Base-by-base conservation (phyloP, 2,113 vertebrate species). In the Gallinago paraguaiae region DNA sequence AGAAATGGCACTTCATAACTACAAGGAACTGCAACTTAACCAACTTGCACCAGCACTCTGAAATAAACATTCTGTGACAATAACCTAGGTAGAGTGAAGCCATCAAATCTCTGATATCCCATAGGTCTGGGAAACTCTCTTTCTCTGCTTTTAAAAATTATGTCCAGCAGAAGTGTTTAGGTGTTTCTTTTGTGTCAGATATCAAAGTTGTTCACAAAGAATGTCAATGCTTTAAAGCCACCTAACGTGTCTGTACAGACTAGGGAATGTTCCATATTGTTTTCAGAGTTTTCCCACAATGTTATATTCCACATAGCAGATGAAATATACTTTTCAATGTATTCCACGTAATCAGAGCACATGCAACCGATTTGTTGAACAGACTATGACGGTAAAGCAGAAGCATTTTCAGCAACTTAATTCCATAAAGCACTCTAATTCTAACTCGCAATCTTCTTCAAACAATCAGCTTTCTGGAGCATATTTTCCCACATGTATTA, bases 361-460 rank as follows among this genome's bases (percentile, higher is more conserved):
- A 2, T 17, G 12, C 10, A 69, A 53, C 13, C 18, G 69, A 89
- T 63, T 81, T 70, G 13, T n/a, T 70, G 41, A 70, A 57, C 17
- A 67, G 68, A 50, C 70, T 46, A 81, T 0, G 0, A 84, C 61
- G 22, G 18, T 57, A 67, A 91, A 91, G n/a, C 18, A 86, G 64
- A 74, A 75, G 46, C 1, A 35, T 63, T 92, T 91, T 59, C 69
- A 84, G 56, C 60, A 74, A 25, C 1, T 2, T 67, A 84, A 81
- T 70, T 86, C n/a, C 64, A 23, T 22, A 13, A 91, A 84, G 30
- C 17, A 37, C 45, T 50, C 31, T 61, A 80, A 93, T 53, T 76
- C 63, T 56, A 80, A 61, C 25, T 14, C 77, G n/a, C 46, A 75
- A 31, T 50, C 63, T 93, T 77, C 75, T 92, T 85, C 88, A 77